Percentiles rank a stretch among this genome's conserved stretches.
Evolutionary conservation across 1,140 invertebrate species (phyloP).

Genomic region (Zophobas atratus): DNA sequence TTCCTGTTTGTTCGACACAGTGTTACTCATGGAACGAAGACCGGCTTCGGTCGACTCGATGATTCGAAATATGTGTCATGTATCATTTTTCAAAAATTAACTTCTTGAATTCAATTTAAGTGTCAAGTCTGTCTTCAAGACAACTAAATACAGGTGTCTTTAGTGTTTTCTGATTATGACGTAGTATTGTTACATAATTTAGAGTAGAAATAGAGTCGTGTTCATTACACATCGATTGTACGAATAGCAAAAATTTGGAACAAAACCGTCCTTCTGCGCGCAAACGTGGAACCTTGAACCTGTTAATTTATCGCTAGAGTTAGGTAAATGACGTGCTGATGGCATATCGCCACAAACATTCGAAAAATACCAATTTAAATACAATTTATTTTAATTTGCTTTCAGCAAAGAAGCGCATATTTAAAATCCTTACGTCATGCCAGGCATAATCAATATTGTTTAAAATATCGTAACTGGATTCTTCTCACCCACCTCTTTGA

Average conservation of each 20-base stretch:
- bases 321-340: neutral
- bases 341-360: conserved; percentile 1
- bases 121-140: no score
- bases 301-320: neutral
- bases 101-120: no score
- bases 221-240: no score
- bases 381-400: conserved; percentile 1
- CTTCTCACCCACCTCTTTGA: neutral
- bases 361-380: neutral
- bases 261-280: neutral
- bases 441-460: neutral
- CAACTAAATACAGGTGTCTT: no score
- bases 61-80: no score
- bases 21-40: no score
- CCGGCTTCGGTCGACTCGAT: no score
- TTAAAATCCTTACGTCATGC: neutral
- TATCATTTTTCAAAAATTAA: no score
- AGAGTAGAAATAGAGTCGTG: no score
- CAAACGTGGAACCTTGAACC: neutral
- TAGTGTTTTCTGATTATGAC: no score
- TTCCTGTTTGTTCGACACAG: no score
- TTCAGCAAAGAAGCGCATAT: neutral
- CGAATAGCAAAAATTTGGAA: neutral
- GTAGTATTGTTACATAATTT: no score
- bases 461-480: neutral